Percentiles rank a stretch among this genome's conserved stretches.
Conservation (phyloP, 2,888 invertebrate species). For the Calameuta idolon region DNA sequence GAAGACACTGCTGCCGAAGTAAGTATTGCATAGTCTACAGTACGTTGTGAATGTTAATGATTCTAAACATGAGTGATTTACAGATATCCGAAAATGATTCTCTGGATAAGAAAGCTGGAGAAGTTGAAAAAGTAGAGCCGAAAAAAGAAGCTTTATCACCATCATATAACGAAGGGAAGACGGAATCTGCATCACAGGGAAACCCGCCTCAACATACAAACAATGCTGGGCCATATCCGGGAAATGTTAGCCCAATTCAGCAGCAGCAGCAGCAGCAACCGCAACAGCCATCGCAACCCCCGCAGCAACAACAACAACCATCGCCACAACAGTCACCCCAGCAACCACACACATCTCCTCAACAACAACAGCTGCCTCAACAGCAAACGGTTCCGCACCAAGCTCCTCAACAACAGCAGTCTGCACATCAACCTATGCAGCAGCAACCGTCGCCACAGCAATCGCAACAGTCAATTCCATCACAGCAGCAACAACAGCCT, state of each 20-base stretch:
- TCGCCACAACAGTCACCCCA: slow-evolving; percentile 58
- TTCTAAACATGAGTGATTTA: slow-evolving; percentile 7
- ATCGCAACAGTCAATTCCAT: slow-evolving; percentile 68
- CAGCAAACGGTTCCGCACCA: slow-evolving; percentile 25
- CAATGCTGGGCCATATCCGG: slow-evolving; percentile 51
- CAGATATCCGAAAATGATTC: slow-evolving; percentile 50
- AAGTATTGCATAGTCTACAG: slow-evolving; percentile 20
- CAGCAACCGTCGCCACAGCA: slow-evolving; percentile 15
- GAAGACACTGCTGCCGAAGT: slow-evolving; percentile 60
- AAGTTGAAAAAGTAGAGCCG: slow-evolving; percentile 55
- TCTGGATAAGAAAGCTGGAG: slow-evolving; percentile 30
- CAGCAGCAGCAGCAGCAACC: slow-evolving; percentile 43
- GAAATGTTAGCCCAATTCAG: slow-evolving; percentile 50
- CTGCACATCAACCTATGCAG: slow-evolving; percentile 11
- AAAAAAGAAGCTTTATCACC: slow-evolving; percentile 61
- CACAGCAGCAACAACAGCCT: slow-evolving; percentile 55
- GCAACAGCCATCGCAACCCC: slow-evolving; percentile 56
- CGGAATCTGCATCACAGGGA: slow-evolving; percentile 44
- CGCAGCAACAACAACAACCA: slow-evolving; percentile 34
- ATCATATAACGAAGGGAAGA: slow-evolving; percentile 54
- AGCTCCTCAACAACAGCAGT: slow-evolving; percentile 18
- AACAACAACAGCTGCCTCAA: slow-evolving; percentile 39
- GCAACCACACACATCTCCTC: slow-evolving; percentile 33
- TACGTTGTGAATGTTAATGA: neutral
- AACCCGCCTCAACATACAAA: slow-evolving; percentile 37